Conservation (phyloP, 2,888 invertebrate genomes). For the Lingula anatina region DNA sequence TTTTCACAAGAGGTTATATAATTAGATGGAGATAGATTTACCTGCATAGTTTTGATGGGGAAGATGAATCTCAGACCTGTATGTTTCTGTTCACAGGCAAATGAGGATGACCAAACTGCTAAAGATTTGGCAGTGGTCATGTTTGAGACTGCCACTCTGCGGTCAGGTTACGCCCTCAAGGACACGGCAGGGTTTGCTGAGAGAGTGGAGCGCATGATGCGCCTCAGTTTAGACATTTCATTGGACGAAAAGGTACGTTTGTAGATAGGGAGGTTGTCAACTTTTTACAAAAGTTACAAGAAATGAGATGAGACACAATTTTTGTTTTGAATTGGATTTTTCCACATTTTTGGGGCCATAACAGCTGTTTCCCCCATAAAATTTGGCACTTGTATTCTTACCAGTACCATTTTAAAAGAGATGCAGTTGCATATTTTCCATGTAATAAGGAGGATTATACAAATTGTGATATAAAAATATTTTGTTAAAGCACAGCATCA, state of each 20-base stretch:
- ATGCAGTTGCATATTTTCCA: no score
- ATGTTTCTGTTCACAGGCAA: conserved; percentile 49
- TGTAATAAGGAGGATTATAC: no score
- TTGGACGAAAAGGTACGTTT: conserved; percentile 62
- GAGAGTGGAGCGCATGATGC: conserved; percentile 84
- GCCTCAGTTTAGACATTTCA: conserved; percentile 51
- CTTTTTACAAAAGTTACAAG: not conserved
- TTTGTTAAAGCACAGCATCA: not conserved
- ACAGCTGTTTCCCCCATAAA: no score
- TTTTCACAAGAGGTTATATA: no score
- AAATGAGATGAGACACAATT: no score
- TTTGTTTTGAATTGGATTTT: not conserved
- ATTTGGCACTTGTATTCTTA: no score
- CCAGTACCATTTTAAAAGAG: no score
- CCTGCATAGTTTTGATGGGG: not conserved
- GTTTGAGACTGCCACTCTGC: conserved; percentile 68
- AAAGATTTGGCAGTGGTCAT: conserved; percentile 82
- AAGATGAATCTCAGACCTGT: not conserved
- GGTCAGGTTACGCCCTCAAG: conserved; percentile 88
- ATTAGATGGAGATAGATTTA: not conserved
- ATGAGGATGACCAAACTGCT: conserved; percentile 72
- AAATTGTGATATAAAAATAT: not conserved
- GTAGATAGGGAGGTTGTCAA: no score
- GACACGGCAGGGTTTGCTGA: conserved; percentile 85
- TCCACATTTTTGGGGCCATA: no score